Evolutionary conservation across 2,888 invertebrate species (phyloP).

Genomic region (Parnassius mnemosyne): DNA sequence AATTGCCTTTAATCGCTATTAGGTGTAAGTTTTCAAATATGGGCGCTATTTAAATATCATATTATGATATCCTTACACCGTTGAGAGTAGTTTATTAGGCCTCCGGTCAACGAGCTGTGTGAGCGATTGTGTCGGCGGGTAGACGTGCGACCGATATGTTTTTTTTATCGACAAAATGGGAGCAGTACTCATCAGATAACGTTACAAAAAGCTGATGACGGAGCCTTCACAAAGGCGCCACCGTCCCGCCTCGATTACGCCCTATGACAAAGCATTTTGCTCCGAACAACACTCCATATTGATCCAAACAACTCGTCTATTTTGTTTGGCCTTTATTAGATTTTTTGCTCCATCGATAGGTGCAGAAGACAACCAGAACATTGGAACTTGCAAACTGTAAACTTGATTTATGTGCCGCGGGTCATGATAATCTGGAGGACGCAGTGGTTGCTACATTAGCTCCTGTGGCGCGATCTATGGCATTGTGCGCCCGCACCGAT

Average conservation of each 20-base stretch:
- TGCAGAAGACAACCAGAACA: slow-evolving; percentile 43
- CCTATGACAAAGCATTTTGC: slow-evolving; percentile 78
- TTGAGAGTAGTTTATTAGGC: slow-evolving; percentile 23
- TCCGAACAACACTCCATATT: slow-evolving; percentile 76
- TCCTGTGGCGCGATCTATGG: slow-evolving; percentile 74
- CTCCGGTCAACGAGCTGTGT: slow-evolving; percentile 37
- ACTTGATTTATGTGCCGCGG: slow-evolving; percentile 23
- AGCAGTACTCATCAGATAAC: slow-evolving; percentile 79
- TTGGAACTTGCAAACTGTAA: slow-evolving; percentile 16
- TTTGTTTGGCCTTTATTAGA: slow-evolving; percentile 72
- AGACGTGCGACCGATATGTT: slow-evolving; percentile 49
- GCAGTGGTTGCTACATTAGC: slow-evolving; percentile 47
- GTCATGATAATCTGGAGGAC: slow-evolving; percentile 35
- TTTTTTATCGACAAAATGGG: slow-evolving; percentile 73
- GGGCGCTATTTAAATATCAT: slow-evolving; percentile 8
- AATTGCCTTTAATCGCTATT: neutral
- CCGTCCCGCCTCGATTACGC: slow-evolving; percentile 76
- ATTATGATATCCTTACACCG: slow-evolving; percentile 18
- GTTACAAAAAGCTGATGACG: slow-evolving; percentile 74
- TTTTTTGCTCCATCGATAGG: slow-evolving; percentile 56
- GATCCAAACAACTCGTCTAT: slow-evolving; percentile 76
- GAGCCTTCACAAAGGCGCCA: slow-evolving; percentile 72
- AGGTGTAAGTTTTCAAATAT: slow-evolving; percentile 12
- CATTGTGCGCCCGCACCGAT: slow-evolving; percentile 58
- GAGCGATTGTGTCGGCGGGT: slow-evolving; percentile 37